Percentiles rank a stretch among this genome's conserved stretches.
These are phyloP conservation scores for Pongo abelii DNA, from an alignment of 2,113 vertebrate species.

Conservation along the genomic window DNA sequence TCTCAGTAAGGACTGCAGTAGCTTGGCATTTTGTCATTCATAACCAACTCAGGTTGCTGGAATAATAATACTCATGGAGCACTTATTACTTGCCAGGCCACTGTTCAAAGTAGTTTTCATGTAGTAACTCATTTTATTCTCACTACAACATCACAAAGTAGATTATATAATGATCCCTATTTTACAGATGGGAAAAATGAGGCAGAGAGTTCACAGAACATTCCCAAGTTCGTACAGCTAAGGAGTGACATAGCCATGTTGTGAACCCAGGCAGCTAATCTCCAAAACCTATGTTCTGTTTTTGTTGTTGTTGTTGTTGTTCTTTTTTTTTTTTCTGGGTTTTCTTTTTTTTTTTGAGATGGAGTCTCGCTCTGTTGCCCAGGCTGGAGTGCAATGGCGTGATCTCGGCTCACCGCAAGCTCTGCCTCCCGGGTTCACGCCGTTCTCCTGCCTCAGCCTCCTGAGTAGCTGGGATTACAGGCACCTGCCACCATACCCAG, in stretches of 20 bases:
- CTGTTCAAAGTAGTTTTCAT: neutral
- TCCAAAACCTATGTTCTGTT: neutral
- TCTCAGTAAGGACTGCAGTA: neutral
- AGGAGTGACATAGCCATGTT: neutral
- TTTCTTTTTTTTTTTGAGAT: too few relatives aligned
- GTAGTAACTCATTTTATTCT: neutral
- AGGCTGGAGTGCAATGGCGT: too few relatives aligned
- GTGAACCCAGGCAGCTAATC: neutral
- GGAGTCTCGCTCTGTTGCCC: too few relatives aligned
- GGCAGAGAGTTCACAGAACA: neutral
- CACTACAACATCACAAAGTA: neutral
- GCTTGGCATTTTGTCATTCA: neutral
- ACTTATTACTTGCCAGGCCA: neutral
- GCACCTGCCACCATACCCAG: accelerated
- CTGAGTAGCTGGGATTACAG: too few relatives aligned
- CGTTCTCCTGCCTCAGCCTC: too few relatives aligned
- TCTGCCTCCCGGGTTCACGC: too few relatives aligned
- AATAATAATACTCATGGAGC: neutral
- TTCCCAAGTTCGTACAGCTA: neutral
- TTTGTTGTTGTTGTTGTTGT: too few relatives aligned
- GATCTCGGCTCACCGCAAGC: too few relatives aligned
- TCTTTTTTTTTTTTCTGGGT: too few relatives aligned
- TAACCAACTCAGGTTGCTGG: neutral
- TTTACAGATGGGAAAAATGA: neutral
- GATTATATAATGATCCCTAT: neutral